phyloP scores from a whole-genome alignment of 2,113 vertebrate genomes.

The Protobothrops mucrosquamatus region DNA sequence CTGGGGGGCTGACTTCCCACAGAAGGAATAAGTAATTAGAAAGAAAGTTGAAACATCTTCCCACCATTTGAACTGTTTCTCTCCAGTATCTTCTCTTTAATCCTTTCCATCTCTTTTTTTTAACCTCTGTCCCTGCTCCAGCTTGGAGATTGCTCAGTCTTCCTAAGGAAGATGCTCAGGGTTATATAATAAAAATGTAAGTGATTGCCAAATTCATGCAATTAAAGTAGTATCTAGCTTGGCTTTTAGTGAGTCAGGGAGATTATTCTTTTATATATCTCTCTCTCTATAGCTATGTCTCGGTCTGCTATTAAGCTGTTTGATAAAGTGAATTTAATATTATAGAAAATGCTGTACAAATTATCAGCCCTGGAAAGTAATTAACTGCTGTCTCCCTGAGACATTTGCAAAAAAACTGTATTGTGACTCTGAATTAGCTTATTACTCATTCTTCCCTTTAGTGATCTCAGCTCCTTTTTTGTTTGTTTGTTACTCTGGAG shows the following conservation, averaged over 20 bases:
- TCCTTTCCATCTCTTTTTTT: not conserved
- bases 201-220: not conserved
- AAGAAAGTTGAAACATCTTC: too few species aligned
- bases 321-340: slow-evolving; percentile 11
- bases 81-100: not conserved
- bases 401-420: slow-evolving; percentile 1
- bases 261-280: not conserved
- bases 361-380: not conserved
- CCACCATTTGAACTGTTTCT: not conserved
- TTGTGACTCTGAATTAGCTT: slow-evolving; percentile 17
- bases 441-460: not conserved
- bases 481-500: not conserved
- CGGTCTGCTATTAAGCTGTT: not conserved
- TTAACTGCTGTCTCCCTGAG: not conserved
- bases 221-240: not conserved
- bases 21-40: not conserved
- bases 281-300: not conserved
- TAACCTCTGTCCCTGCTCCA: too few species aligned
- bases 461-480: not conserved
- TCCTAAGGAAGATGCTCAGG: not conserved
- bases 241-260: not conserved
- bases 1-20: too few species aligned
- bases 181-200: not conserved
- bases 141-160: not conserved
- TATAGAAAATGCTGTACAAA: slow-evolving; percentile 16